Evolutionary conservation across 2,888 invertebrate species (phyloP).

Genomic region (Dichetophora obliterata): DNA sequence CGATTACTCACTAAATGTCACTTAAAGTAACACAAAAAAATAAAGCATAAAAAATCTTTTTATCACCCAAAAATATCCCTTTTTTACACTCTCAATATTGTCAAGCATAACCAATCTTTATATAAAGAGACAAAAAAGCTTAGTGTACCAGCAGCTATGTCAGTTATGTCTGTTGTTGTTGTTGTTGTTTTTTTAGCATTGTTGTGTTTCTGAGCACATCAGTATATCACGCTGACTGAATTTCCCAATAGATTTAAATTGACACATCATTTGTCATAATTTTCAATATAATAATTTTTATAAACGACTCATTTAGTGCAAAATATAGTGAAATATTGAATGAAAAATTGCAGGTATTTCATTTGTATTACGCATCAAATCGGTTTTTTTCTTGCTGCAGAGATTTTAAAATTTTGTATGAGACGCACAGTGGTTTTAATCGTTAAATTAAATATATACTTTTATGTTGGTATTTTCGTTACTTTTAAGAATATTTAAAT

Average conservation of each 20-base stretch:
- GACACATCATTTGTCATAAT: constrained; percentile 52
- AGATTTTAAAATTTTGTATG: background rate
- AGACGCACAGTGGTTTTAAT: no score
- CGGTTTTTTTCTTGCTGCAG: background rate
- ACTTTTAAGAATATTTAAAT: no score
- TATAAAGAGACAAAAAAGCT: background rate
- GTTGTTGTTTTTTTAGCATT: background rate
- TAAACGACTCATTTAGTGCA: constrained; percentile 21
- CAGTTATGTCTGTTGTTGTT: background rate
- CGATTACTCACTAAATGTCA: constrained; percentile 33
- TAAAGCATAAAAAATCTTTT: background rate
- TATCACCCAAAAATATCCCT: constrained; percentile 4
- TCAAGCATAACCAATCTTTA: background rate
- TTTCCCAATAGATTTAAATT: constrained; percentile 51
- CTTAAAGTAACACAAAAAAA: background rate
- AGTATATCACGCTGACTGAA: constrained; percentile 32
- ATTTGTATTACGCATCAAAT: background rate
- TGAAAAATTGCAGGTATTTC: background rate
- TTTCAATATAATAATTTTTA: constrained; percentile 37
- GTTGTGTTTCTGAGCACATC: constrained; percentile 11
- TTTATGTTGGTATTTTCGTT: no score
- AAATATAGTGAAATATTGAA: constrained; percentile 2
- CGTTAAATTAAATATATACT: no score
- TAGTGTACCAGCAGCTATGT: background rate
- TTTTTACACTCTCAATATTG: background rate